A percentile compares a stretch with the other conserved stretches of the same genome.
Conservation (phyloP, 2,888 invertebrate species). For the Nomada fucata region DNA sequence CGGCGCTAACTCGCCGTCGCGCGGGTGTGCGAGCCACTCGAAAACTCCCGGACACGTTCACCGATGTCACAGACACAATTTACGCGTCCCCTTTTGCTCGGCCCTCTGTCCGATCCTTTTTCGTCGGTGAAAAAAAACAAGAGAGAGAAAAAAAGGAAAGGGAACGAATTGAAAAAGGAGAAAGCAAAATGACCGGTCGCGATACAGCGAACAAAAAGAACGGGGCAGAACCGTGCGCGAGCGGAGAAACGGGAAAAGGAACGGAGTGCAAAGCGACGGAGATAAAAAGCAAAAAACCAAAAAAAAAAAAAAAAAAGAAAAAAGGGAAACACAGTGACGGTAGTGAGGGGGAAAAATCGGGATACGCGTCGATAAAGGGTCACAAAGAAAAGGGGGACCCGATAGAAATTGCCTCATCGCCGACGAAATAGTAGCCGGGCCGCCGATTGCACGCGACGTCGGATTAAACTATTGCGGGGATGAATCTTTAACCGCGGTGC, state of each 20-base stretch:
- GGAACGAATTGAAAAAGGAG: background rate
- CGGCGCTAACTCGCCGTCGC: slow-evolving; percentile 29
- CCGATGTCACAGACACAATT: slow-evolving; percentile 51
- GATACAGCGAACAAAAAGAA: background rate
- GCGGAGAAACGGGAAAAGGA: background rate
- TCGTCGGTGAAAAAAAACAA: slow-evolving; percentile 28
- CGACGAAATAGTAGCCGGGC: slow-evolving; percentile 46
- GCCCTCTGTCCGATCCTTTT: slow-evolving; percentile 17
- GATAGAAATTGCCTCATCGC: slow-evolving; percentile 58
- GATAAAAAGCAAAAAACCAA: too few species aligned
- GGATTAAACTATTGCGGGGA: slow-evolving; percentile 65
- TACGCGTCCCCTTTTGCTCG: slow-evolving; percentile 35
- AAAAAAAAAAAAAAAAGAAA: background rate
- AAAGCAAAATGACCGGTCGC: slow-evolving; percentile 8
- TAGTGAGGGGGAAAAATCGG: slow-evolving; percentile 5
- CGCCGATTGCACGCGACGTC: slow-evolving; percentile 35
- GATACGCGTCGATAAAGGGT: slow-evolving; percentile 45
- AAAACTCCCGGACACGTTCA: slow-evolving; percentile 55
- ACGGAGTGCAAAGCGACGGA: background rate
- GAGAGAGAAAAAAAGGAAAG: slow-evolving; percentile 25
- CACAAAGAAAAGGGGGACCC: slow-evolving; percentile 34
- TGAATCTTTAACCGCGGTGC: slow-evolving; percentile 63
- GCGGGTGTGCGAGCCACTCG: slow-evolving; percentile 31
- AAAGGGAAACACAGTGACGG: background rate
- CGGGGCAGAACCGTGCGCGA: background rate